phyloP scores from a whole-genome alignment of 2,888 invertebrate genomes.

The Cataglyphis albicans region DNA sequence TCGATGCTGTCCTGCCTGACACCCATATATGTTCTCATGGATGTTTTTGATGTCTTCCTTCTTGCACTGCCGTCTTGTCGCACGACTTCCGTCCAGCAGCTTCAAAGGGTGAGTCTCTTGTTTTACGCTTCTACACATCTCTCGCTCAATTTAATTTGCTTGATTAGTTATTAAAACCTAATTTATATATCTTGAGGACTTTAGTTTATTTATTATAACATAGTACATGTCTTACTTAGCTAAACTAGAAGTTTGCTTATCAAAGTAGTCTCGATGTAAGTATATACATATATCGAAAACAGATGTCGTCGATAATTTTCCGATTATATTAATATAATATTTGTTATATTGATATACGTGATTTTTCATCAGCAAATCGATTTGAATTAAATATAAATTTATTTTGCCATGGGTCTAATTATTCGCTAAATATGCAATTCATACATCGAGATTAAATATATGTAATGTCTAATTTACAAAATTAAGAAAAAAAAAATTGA shows the following conservation, averaged over 20 bases:
- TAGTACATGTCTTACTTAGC: neutral
- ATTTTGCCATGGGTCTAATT: neutral
- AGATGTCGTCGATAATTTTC: neutral
- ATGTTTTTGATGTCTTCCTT: conserved; percentile 85
- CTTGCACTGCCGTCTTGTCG: conserved; percentile 83
- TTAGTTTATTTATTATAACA: neutral
- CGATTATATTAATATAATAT: neutral
- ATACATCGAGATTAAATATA: neutral
- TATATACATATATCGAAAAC: conserved; percentile 13
- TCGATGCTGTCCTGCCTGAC: conserved; percentile 83
- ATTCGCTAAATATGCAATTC: neutral
- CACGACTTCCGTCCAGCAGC: conserved; percentile 81
- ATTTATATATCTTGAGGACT: neutral
- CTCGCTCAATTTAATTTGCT: conserved; percentile 49
- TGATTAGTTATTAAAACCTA: conserved; percentile 33
- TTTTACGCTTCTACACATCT: conserved; percentile 66
- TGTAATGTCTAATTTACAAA: neutral
- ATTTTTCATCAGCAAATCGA: neutral
- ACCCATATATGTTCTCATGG: conserved; percentile 81
- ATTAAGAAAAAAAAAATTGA: neutral
- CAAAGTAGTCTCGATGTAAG: conserved; percentile 8
- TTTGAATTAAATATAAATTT: conserved; percentile 1
- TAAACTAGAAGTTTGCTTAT: neutral
- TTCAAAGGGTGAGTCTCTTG: conserved; percentile 84
- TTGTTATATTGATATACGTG: neutral